Evolutionary conservation across 2,888 invertebrate species (phyloP).

Genomic region (Polydrusus tereticollis): DNA sequence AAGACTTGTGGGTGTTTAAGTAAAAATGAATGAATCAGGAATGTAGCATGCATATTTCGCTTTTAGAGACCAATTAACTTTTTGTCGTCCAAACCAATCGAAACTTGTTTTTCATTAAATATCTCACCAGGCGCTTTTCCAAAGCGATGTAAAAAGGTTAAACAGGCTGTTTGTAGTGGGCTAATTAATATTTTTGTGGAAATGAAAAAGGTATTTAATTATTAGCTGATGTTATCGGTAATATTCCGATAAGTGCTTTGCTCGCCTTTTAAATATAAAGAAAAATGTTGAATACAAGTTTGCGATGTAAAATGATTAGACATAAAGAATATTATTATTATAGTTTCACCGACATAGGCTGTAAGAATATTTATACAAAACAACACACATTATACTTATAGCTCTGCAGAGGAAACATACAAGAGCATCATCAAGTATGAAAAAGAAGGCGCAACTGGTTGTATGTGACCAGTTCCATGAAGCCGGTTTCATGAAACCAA

Average conservation of each 20-base stretch:
- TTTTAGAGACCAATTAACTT: neutral
- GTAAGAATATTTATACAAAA: no score
- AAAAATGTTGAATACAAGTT: neutral
- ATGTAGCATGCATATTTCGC: neutral
- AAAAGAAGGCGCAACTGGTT: no score
- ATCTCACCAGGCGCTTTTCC: conserved; percentile 6
- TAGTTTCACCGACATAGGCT: no score
- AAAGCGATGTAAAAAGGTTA: conserved; percentile 28
- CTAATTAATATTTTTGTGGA: conserved; percentile 28
- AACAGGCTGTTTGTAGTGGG: conserved; percentile 22
- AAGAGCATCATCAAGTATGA: no score
- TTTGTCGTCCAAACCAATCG: conserved; percentile 14
- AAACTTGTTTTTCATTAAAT: conserved; percentile 22
- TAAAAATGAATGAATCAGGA: neutral
- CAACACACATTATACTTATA: no score
- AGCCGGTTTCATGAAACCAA: no score
- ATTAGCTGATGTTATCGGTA: conserved; percentile 13
- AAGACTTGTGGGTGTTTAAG: no score
- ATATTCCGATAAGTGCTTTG: conserved; percentile 4
- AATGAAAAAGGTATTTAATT: conserved; percentile 11
- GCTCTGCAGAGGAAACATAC: no score
- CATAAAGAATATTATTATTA: no score
- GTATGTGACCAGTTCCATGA: no score
- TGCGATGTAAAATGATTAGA: no score
- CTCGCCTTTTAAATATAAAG: neutral